Conservation (phyloP, 2,113 vertebrate genomes). For the Ceyx cyanopectus region DNA sequence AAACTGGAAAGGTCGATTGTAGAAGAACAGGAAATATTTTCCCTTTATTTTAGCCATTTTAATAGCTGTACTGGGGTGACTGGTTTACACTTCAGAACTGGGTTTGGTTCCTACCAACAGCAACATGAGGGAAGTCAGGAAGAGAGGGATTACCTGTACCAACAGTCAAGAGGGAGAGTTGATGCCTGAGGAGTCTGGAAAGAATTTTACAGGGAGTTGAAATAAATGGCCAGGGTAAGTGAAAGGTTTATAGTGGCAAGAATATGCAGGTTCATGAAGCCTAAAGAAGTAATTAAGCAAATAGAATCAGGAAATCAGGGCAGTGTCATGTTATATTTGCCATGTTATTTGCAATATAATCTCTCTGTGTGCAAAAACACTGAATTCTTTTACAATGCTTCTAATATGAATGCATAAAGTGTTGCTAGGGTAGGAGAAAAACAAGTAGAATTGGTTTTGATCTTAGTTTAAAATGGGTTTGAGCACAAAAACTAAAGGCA, state of each 20-base stretch:
- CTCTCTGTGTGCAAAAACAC: background rate
- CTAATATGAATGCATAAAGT: background rate
- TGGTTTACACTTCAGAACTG: background rate
- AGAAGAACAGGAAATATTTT: conserved; percentile 33
- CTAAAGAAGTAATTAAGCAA: background rate
- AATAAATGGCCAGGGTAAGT: background rate
- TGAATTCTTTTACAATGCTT: background rate
- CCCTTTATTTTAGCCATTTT: conserved; percentile 6
- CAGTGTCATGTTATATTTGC: background rate
- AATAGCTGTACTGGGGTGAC: background rate
- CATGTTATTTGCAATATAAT: background rate
- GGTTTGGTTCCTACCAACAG: background rate
- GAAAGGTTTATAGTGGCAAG: background rate
- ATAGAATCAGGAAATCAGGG: background rate
- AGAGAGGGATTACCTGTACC: background rate
- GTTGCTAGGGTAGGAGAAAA: background rate
- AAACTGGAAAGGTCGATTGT: background rate
- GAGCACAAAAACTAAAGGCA: background rate
- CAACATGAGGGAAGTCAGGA: background rate
- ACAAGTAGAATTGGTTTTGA: background rate
- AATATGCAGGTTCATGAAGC: background rate
- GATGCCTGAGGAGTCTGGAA: background rate
- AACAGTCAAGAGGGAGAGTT: background rate
- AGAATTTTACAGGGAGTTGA: background rate
- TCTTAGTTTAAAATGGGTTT: conserved; percentile 23